A percentile compares a stretch with the other conserved stretches of the same genome.
These are phyloP conservation scores for Polydrusus cervinus DNA, from an alignment of 2,888 invertebrate genomes.

Conservation along the genomic window DNA sequence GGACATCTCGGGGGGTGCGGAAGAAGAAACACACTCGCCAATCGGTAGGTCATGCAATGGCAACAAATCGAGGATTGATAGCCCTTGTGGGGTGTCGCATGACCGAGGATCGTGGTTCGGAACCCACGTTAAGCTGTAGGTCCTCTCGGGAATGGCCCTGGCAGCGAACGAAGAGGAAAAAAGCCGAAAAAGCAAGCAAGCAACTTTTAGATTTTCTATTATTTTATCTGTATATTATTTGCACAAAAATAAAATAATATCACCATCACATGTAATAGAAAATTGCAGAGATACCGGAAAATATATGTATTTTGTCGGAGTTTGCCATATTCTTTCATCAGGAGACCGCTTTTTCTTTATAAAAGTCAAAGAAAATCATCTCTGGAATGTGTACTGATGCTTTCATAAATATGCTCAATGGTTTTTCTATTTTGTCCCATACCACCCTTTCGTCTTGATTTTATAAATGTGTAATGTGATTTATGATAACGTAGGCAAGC, in stretches of 20 bases:
- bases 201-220: too few relatives aligned
- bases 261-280: neutral
- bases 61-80: too few relatives aligned
- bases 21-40: too few relatives aligned
- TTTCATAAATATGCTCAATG: neutral
- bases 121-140: too few relatives aligned
- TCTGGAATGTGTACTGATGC: slow-evolving; percentile 31
- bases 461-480: neutral
- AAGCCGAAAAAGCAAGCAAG: too few relatives aligned
- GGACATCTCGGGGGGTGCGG: too few relatives aligned
- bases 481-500: neutral
- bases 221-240: neutral
- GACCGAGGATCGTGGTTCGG: too few relatives aligned
- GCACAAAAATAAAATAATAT: neutral
- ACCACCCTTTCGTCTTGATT: slow-evolving; percentile 40
- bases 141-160: too few relatives aligned
- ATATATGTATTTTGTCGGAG: neutral
- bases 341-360: slow-evolving; percentile 38
- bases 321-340: slow-evolving; percentile 29
- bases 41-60: too few relatives aligned
- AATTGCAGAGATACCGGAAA: neutral
- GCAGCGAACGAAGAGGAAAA: too few relatives aligned
- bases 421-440: slow-evolving; percentile 41
- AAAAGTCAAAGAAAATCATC: slow-evolving; percentile 41
- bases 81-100: too few relatives aligned